Conservation (phyloP, 1,140 invertebrate genomes). For the Rhagoletis pomonella region DNA sequence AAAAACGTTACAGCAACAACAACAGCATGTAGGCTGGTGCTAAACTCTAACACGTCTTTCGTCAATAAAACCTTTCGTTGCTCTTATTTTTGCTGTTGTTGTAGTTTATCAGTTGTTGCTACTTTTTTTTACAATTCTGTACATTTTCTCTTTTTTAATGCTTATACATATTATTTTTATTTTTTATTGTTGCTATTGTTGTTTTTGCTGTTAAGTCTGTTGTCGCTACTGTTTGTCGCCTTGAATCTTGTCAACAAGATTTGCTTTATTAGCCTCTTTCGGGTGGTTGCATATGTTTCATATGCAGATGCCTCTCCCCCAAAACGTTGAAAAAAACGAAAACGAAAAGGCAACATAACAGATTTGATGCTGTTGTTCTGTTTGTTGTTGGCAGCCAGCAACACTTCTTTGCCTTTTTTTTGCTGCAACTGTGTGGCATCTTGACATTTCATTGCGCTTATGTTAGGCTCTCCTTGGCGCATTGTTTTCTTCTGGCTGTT, state of each 20-base stretch:
- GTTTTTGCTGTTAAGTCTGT: conserved; percentile 28
- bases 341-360: background rate
- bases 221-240: conserved; percentile 60
- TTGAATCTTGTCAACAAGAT: conserved; percentile 72
- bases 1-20: conserved; percentile 61
- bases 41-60: conserved; percentile 12
- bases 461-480: background rate
- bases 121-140: background rate
- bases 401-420: background rate
- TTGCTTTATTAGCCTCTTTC: conserved; percentile 74
- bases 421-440: conserved; percentile 13
- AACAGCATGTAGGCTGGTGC: background rate
- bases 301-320: conserved; percentile 35
- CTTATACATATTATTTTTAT: background rate
- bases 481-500: background rate
- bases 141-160: background rate
- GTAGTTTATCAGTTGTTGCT: conserved; percentile 38
- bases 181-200: conserved; percentile 45
- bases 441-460: conserved; percentile 4
- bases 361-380: background rate
- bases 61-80: background rate
- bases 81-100: conserved; percentile 56
- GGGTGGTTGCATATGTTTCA: conserved; percentile 65
- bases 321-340: background rate
- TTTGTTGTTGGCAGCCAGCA: background rate